A percentile compares a stretch with the other conserved stretches of the same genome.
Evolutionary conservation across 2,113 vertebrate genomes (phyloP).

Genomic region (Caranx melampygus): DNA sequence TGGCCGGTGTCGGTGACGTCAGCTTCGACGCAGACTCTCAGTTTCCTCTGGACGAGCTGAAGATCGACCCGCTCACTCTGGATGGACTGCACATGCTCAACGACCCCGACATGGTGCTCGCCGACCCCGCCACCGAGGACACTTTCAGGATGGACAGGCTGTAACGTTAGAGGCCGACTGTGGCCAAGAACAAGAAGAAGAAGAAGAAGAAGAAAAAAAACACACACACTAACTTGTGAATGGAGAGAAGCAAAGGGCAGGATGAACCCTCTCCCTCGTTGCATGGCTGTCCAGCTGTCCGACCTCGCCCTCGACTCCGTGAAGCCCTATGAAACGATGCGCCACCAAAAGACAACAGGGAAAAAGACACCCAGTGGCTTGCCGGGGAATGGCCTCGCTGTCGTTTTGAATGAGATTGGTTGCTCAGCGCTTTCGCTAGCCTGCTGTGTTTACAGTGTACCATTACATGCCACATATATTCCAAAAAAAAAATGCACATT

Average conservation of each 20-base stretch:
- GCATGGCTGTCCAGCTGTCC: constrained; percentile 82
- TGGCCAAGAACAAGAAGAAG: constrained; percentile 35
- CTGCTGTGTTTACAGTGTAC: constrained; percentile 83
- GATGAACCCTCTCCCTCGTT: constrained; percentile 80
- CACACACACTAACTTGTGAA: constrained; percentile 53
- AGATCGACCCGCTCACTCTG: constrained; percentile 97
- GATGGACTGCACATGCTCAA: constrained; percentile 99
- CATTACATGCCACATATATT: constrained; percentile 81
- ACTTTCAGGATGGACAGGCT: constrained; percentile 99
- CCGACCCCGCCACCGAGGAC: constrained; percentile 97
- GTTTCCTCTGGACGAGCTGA: constrained; percentile 97
- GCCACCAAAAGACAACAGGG: constrained; percentile 70
- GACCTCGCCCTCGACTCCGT: constrained; percentile 69
- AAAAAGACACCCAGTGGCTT: constrained; percentile 73
- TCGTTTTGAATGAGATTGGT: constrained; percentile 84
- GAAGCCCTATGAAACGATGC: constrained; percentile 74
- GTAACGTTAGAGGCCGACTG: constrained; percentile 75
- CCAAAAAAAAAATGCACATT: constrained; percentile 69
- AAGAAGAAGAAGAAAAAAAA: constrained; percentile 6
- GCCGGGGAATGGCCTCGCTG: constrained; percentile 72
- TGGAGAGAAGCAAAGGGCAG: constrained; percentile 69
- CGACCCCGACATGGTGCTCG: constrained; percentile 97
- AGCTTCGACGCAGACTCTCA: constrained; percentile 96
- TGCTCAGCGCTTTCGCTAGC: constrained; percentile 88
- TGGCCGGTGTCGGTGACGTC: constrained; percentile 94